Conservation (phyloP, 2,113 vertebrate species). For the Eclectus roratus region DNA sequence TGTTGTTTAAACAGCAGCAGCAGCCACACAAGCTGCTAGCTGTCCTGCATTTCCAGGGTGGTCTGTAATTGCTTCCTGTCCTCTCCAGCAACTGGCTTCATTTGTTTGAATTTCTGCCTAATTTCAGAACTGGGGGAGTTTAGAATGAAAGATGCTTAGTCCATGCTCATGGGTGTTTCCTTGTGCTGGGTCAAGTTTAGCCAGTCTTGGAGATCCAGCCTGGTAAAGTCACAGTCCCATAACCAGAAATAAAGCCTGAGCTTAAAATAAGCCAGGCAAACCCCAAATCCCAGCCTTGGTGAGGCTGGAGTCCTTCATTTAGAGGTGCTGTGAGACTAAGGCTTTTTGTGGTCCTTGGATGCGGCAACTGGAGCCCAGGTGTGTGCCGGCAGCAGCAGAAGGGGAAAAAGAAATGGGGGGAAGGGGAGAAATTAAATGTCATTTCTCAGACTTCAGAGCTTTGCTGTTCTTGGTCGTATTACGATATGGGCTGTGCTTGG, state of each 20-base stretch:
- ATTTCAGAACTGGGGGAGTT: conserved; percentile 33
- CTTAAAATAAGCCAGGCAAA: neutral
- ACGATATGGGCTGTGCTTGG: neutral
- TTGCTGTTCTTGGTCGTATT: neutral
- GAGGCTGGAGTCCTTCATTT: neutral
- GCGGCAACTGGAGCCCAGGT: conserved; percentile 6
- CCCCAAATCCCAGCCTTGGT: neutral
- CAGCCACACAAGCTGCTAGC: conserved; percentile 65
- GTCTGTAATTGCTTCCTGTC: conserved; percentile 80
- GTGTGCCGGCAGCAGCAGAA: neutral
- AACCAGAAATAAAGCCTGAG: neutral
- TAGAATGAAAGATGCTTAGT: conserved; percentile 4
- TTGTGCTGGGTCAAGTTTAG: neutral
- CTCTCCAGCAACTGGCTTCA: conserved; percentile 66
- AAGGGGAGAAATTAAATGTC: neutral
- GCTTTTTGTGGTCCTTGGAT: neutral
- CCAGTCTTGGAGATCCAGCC: neutral
- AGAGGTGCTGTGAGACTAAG: neutral
- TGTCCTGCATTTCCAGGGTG: conserved; percentile 71
- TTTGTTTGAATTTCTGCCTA: conserved; percentile 74
- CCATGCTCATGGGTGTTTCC: conserved; percentile 20
- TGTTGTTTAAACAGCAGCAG: conserved; percentile 58
- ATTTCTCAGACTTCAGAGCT: conserved; percentile 4
- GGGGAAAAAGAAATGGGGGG: neutral
- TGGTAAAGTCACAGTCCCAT: neutral